Conservation (phyloP, 2,888 invertebrate species). For the Epirrita christyi region DNA sequence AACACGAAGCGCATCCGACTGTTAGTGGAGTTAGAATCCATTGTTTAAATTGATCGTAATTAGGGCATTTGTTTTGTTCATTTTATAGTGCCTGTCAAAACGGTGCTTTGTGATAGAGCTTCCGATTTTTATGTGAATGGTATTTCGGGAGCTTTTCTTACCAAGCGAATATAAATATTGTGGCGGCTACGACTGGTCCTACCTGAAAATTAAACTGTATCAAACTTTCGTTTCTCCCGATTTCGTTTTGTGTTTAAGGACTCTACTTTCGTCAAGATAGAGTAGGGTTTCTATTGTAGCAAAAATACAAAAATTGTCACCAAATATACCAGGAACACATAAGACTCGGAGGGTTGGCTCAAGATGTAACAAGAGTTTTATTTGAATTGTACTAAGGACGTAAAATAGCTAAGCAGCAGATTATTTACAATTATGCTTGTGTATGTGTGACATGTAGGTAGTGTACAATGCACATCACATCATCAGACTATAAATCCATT, state of each 20-base stretch:
- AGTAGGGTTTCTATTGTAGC: slow-evolving; percentile 20
- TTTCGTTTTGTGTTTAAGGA: not conserved
- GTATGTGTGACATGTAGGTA: no score
- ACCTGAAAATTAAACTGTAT: not conserved
- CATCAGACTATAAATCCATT: no score
- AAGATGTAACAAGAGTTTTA: slow-evolving; percentile 1
- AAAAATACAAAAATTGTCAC: slow-evolving; percentile 58
- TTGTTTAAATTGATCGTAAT: slow-evolving; percentile 41
- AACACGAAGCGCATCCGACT: slow-evolving; percentile 51
- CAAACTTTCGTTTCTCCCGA: not conserved
- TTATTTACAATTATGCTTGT: no score
- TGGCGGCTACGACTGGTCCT: no score
- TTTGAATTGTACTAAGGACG: no score
- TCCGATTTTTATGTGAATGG: not conserved
- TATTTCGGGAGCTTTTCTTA: not conserved
- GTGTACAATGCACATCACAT: no score
- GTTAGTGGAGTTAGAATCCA: slow-evolving; percentile 61
- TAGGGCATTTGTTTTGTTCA: slow-evolving; percentile 37
- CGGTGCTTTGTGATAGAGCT: slow-evolving; percentile 21
- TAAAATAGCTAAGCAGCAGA: no score
- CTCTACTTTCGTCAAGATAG: slow-evolving; percentile 13
- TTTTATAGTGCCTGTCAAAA: slow-evolving; percentile 27
- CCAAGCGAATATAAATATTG: no score
- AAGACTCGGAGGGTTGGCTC: slow-evolving; percentile 28
- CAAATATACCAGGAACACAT: slow-evolving; percentile 61